Evolutionary conservation across 2,113 vertebrate species (phyloP), one percentile per base, ranked within the genome.

Genomic region (Heptranchias perlo): DNA sequence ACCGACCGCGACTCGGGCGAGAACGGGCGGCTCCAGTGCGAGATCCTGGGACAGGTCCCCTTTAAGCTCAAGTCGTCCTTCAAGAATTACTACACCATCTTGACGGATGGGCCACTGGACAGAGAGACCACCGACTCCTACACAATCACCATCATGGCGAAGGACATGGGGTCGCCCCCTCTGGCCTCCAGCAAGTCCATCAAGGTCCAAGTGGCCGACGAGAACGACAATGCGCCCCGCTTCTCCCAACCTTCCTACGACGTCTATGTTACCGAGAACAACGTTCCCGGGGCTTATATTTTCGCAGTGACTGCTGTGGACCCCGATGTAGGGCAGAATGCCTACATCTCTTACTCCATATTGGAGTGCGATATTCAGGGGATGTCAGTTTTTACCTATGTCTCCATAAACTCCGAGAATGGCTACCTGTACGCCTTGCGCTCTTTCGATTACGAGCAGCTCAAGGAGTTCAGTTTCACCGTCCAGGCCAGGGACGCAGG

Each of bases 311-410:
- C 98, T 96, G 99, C 99, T 96, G 97, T 98, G 25, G 99, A 99
- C 97, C 98, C 98, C 21, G 99, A 99, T 96, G 97, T 98, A 28
- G 99, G 99, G 18, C 98, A 98, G 96, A 99, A 99, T 95, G 98
- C 99, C 0, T 98, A 98, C 96, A 98, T 99, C 96, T 98, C 98
- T 96, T 99, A 99, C 97, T 98, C 99, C 96, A 99, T 99, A 96
- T 97, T 99, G 94, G 99, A 99, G 97, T 98, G 98, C 96, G 99
- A 99, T 96, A 99, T 99, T 96, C 99, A 99, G 97, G 99, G 98
- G 96, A 99, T 99, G 99, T 99, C 99, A 0, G 98, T 99, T 54
- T 98, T 99, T 97, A 99, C 99, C n/a, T 99, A 99, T 16, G 99
- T 99, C 97, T 99, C 99, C 96, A 99, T 99, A 97, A 99, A 99